phyloP scores from a whole-genome alignment of 1,140 invertebrate species.

The Platyscapa corneri region DNA sequence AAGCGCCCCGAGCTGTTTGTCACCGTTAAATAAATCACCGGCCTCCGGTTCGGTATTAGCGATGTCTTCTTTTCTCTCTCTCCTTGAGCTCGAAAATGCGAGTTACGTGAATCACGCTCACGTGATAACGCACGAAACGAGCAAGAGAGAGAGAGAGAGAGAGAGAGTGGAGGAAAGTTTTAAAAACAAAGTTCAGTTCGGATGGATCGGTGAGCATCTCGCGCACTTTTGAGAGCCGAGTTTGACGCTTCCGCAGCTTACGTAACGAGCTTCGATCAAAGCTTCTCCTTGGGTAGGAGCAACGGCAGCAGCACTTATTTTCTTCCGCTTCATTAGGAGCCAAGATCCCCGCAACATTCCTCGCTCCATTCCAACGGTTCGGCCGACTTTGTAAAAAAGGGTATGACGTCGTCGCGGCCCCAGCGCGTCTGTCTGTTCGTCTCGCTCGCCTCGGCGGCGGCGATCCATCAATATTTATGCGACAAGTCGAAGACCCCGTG shows the following conservation, averaged over 20 bases:
- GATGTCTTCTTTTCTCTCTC: neutral
- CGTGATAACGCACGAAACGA: no score
- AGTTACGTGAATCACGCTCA: no score
- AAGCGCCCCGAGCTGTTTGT: neutral
- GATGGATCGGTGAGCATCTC: no score
- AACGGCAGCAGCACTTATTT: neutral
- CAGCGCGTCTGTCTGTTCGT: neutral
- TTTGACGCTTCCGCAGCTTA: no score
- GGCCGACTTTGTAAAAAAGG: neutral
- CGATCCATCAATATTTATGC: conserved; percentile 30
- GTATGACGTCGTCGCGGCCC: neutral
- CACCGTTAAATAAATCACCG: neutral
- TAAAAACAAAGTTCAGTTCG: no score
- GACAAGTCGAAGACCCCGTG: conserved; percentile 7
- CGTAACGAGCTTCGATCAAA: neutral
- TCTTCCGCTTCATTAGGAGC: neutral
- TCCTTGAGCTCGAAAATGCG: neutral
- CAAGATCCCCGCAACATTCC: neutral
- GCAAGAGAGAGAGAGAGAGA: neutral
- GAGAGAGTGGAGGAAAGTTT: no score
- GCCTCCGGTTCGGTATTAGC: neutral
- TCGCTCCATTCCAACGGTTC: no score
- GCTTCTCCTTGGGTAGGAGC: no score
- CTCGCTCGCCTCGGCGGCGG: neutral
- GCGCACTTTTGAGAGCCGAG: no score